These are phyloP conservation scores for Aurelia aurita complex sp. Pacific DNA, from an alignment of 30 jellyfish, hydroid and myxozoan species.

Conservation along the genomic window DNA sequence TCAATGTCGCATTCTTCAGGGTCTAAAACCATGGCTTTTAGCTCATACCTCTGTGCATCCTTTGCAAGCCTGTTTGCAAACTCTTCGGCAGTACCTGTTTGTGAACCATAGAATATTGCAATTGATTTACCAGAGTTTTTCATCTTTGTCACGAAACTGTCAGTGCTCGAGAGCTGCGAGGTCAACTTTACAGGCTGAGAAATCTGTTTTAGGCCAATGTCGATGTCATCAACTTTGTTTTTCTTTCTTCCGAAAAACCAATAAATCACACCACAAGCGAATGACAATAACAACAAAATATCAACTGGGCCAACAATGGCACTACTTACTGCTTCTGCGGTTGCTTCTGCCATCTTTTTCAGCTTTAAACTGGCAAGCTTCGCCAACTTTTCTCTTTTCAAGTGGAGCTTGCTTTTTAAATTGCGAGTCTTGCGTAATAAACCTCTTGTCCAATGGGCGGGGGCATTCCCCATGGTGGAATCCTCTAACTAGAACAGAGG, in stretches of 20 bases:
- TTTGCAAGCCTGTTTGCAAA: constrained; percentile 88
- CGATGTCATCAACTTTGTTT: constrained; percentile 2
- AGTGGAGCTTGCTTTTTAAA: too few species aligned
- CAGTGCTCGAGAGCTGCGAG: constrained; percentile 22
- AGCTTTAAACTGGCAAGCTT: too few species aligned
- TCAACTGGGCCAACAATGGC: constrained; percentile 77
- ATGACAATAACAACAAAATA: constrained; percentile 49
- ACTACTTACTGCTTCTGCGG: constrained; percentile 1
- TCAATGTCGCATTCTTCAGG: constrained; percentile 95
- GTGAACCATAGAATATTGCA: constrained; percentile 96
- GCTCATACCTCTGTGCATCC: constrained; percentile 80
- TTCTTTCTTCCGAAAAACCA: constrained; percentile 66
- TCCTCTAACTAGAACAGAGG: too few species aligned
- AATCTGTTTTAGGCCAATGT: constrained; percentile 65
- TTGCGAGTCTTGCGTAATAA: too few species aligned
- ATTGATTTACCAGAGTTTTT: constrained; percentile 80
- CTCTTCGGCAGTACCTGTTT: constrained; percentile 98
- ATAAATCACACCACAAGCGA: constrained; percentile 54
- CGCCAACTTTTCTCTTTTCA: too few species aligned
- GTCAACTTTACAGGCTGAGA: constrained; percentile 13
- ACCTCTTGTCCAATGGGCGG: too few species aligned
- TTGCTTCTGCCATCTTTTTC: neutral
- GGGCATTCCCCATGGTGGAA: too few species aligned
- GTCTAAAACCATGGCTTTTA: constrained; percentile 90
- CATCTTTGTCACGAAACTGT: constrained; percentile 82